Evolutionary conservation across 2,113 vertebrate species (phyloP).

Genomic region (Aphyosemion australe): DNA sequence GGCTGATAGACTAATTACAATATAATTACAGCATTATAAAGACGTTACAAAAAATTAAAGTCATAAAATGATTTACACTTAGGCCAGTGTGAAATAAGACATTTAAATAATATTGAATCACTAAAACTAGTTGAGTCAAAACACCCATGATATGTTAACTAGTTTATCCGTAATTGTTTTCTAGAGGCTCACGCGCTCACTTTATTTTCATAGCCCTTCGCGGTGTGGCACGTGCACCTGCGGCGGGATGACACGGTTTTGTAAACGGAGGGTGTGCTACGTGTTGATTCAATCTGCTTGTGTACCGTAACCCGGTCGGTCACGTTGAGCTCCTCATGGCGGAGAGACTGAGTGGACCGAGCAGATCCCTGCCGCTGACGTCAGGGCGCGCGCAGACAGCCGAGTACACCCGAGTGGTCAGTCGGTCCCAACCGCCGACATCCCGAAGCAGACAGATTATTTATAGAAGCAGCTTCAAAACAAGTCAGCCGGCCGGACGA

Average conservation of each 20-base stretch:
- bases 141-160: too few relatives aligned
- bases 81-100: too few relatives aligned
- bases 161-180: too few relatives aligned
- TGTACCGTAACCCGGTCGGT: conserved; percentile 36
- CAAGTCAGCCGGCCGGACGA: background rate
- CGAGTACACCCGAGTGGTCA: conserved; percentile 31
- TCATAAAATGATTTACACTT: too few relatives aligned
- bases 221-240: conserved; percentile 70
- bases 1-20: too few relatives aligned
- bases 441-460: conserved; percentile 40
- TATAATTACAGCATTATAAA: too few relatives aligned
- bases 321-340: conserved; percentile 80
- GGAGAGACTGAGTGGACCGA: conserved; percentile 36
- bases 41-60: too few relatives aligned
- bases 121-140: too few relatives aligned
- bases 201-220: conserved; percentile 31
- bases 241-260: conserved; percentile 43
- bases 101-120: too few relatives aligned
- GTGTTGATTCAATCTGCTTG: background rate
- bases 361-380: conserved; percentile 64
- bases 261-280: background rate
- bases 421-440: conserved; percentile 41
- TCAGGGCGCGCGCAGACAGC: conserved; percentile 32
- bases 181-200: conserved; percentile 28
- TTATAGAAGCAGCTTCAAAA: conserved; percentile 30